Base-by-base conservation (phyloP, 2,797 vertebrate species). In the Sebastes itinus region DNA sequence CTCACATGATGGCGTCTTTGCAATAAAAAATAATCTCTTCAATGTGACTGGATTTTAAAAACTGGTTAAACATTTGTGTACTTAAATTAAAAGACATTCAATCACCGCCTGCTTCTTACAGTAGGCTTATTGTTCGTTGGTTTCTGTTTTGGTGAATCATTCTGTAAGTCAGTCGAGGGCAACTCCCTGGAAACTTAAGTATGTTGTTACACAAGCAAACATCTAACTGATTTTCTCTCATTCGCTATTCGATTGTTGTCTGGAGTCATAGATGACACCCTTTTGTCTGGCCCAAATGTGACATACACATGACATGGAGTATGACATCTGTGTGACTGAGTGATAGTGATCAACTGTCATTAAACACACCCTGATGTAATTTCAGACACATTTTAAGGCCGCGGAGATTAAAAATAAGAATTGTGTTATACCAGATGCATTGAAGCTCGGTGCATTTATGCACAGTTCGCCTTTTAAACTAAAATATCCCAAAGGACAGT, bases 401-500 rank as follows among this genome's bases (percentile, higher is more conserved):
- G 35, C 20, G 3, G 68, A 75, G 64, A 72, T 84, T 62, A 25
- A 30, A 89, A 83, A 81, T 68, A 59, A 63, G 72, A 77, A 69
- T 33, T 5, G 22, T 20, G 62, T 62, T 62, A 58, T 61, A 55
- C 52, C 61, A 78, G 64, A 74, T 20, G 59, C 78, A 70, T 33
- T 78, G 65, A 82, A 75, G 84, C 78, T 30, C 52, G 5, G 59
- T 23, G 72, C 73, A 32, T 81, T 91, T 80, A 49, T 83, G 78
- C 77, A 3, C 38, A 74, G 78, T 70, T 80, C 42, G 78, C 69
- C 85, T 91, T 89, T 92, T 88, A 89, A 87, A 91, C 78, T 90
- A 62, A 89, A 91, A 88, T 60, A 89, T 91, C 94, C 92, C 93
- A 85, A 3, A 94, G 91, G 93, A 92, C 83, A 72, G 77, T 78